Evolutionary conservation across 2,113 vertebrate genomes (phyloP).

Genomic region (Pungitius pungitius): DNA sequence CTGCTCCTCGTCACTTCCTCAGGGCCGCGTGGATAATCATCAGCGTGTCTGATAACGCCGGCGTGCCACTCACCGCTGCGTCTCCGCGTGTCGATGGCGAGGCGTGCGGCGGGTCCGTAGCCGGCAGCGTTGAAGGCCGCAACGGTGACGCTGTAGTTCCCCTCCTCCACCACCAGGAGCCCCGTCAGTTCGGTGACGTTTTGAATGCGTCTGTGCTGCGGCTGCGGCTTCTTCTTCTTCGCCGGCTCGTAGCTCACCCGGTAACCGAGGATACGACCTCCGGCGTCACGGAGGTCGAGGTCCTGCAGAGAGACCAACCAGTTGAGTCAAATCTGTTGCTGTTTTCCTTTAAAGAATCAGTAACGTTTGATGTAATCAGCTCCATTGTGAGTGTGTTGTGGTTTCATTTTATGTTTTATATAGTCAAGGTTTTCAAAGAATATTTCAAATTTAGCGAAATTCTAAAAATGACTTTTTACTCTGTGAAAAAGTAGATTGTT

Average conservation of each 20-base stretch:
- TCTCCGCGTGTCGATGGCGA: constrained; percentile 13
- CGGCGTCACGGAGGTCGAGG: constrained; percentile 4
- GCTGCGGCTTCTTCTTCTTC: neutral
- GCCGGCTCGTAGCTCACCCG: constrained; percentile 45
- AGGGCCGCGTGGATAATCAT: neutral
- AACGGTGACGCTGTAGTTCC: constrained; percentile 22
- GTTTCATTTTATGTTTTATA: neutral
- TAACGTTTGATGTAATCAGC: neutral
- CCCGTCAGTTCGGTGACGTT: constrained; percentile 6
- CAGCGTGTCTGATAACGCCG: neutral
- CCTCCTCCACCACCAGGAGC: constrained; percentile 17
- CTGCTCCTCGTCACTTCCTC: neutral
- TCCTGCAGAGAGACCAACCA: constrained; percentile 31
- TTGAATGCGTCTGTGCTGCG: neutral
- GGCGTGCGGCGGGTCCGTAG: constrained; percentile 21
- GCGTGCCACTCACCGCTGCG: constrained; percentile 9
- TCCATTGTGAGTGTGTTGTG: neutral
- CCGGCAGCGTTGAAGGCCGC: constrained; percentile 54
- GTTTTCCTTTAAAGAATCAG: neutral
- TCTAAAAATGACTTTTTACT: neutral
- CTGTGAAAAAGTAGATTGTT: neutral
- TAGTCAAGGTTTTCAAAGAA: neutral
- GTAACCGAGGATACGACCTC: constrained; percentile 60
- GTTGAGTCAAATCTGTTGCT: neutral
- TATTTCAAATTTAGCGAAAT: neutral